Evolutionary conservation across 1,140 invertebrate genomes (phyloP).

Genomic region (Halictus rubicundus): DNA sequence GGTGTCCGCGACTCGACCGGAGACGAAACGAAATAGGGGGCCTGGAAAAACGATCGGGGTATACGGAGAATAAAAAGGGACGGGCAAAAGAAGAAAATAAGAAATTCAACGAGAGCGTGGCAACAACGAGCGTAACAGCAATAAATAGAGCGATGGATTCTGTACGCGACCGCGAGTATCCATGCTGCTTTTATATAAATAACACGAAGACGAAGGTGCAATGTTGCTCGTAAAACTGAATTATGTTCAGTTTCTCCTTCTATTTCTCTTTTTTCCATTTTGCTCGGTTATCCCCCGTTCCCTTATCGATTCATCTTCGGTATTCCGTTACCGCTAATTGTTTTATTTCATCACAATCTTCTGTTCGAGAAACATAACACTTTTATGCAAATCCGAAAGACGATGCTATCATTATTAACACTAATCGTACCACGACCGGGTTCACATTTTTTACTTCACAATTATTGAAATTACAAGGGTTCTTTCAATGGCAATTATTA

Average conservation of each 20-base stretch:
- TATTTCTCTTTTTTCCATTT: conserved; percentile 10
- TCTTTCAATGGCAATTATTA: too few species aligned
- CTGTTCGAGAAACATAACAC: background rate
- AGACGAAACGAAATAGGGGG: conserved; percentile 27
- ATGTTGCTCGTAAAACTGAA: conserved; percentile 66
- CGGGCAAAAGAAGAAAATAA: conserved; percentile 15
- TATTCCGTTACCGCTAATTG: background rate
- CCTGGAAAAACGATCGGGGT: conserved; percentile 29
- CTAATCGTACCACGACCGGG: too few species aligned
- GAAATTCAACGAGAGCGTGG: conserved; percentile 12
- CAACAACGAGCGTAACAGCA: conserved; percentile 42
- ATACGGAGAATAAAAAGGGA: conserved; percentile 29
- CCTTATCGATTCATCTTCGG: background rate
- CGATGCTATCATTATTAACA: too few species aligned
- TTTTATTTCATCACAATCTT: background rate
- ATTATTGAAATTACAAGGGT: too few species aligned
- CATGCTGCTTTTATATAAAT: conserved; percentile 58
- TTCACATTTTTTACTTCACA: too few species aligned
- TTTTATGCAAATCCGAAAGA: too few species aligned
- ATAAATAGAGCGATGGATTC: conserved; percentile 61
- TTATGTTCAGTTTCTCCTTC: conserved; percentile 55
- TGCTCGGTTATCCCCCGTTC: background rate
- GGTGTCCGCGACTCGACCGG: conserved; percentile 50
- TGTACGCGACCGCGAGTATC: conserved; percentile 38
- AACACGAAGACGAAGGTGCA: conserved; percentile 40